Conservation (phyloP, 2,797 vertebrate species). For the Morelia viridis region DNA sequence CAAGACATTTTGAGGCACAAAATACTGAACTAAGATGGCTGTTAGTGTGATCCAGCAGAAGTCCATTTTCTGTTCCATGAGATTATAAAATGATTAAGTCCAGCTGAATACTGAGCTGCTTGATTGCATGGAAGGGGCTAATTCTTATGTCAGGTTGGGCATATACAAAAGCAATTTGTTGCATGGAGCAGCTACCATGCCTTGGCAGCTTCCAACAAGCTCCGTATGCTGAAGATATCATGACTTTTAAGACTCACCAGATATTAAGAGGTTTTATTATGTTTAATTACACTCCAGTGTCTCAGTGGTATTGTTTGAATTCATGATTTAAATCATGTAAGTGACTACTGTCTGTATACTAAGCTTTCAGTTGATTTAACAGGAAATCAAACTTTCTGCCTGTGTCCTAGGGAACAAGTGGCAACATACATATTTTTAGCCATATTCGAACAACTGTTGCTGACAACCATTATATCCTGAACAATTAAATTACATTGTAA, state of each 20-base stretch:
- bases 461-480: slow-evolving; percentile 71
- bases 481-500: slow-evolving; percentile 53
- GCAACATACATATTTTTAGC: slow-evolving; percentile 69
- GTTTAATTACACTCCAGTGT: background rate
- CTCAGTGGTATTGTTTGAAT: background rate
- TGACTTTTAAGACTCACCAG: background rate
- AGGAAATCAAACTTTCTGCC: slow-evolving; percentile 66
- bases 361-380: slow-evolving; percentile 56
- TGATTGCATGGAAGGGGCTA: background rate
- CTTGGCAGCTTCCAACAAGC: background rate
- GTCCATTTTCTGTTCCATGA: no score
- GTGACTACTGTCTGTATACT: background rate
- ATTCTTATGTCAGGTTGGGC: background rate
- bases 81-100: no score
- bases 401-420: slow-evolving; percentile 67
- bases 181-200: background rate
- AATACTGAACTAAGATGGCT: no score
- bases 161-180: background rate
- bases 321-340: background rate
- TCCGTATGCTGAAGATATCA: background rate
- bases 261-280: background rate
- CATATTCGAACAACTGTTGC: slow-evolving; percentile 76
- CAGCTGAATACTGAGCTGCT: no score
- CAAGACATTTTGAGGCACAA: no score
- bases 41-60: no score